Conservation (phyloP, 2,113 vertebrate species). For the Phylloscopus trochilus region DNA sequence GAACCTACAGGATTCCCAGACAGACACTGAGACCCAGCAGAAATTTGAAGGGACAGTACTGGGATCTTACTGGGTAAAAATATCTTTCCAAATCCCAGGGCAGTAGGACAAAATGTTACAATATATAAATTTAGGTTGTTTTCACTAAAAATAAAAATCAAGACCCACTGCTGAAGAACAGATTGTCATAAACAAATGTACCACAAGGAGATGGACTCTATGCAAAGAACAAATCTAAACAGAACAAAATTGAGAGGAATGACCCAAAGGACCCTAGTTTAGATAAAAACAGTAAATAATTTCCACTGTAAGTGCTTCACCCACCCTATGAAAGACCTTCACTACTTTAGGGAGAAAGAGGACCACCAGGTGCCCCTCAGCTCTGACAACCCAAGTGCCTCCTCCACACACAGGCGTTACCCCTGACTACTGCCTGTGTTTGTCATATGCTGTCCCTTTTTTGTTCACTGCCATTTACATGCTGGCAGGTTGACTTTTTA, state of each 20-base stretch:
- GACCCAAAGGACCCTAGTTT: neutral
- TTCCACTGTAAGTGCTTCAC: neutral
- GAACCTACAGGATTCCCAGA: neutral
- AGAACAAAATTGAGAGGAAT: neutral
- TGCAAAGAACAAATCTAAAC: neutral
- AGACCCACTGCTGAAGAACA: neutral
- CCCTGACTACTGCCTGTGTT: neutral
- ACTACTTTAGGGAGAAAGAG: neutral
- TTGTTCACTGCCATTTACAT: neutral
- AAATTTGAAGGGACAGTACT: neutral
- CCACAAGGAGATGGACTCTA: rapidly evolving
- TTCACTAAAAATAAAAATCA: neutral
- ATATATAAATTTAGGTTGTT: neutral
- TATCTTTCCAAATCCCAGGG: neutral
- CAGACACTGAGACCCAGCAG: neutral
- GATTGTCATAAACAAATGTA: neutral
- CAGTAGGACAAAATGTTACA: neutral
- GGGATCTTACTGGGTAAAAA: neutral
- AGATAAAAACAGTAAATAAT: neutral
- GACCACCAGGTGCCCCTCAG: neutral
- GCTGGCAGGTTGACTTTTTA: conserved; percentile 27
- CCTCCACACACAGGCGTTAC: neutral
- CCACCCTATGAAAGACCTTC: neutral
- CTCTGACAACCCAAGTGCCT: neutral
- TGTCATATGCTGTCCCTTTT: neutral